Evolutionary conservation across 1,140 invertebrate species (phyloP).

Genomic region (Zaprionus gabonicus): DNA sequence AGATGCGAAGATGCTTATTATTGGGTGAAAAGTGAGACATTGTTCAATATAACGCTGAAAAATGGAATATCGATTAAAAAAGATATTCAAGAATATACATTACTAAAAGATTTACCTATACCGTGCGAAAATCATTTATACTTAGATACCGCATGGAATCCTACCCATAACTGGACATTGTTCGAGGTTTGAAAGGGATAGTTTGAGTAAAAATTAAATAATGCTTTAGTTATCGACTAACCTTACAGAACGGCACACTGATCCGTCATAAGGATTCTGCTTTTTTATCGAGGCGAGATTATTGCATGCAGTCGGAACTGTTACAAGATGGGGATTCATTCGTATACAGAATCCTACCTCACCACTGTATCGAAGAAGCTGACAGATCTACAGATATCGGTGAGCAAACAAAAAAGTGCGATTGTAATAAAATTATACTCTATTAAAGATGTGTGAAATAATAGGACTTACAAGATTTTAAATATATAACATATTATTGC

Average conservation of each 20-base stretch:
- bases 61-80: constrained; percentile 23
- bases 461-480: no score
- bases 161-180: constrained; percentile 41
- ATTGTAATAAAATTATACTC: no score
- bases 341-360: constrained; percentile 5
- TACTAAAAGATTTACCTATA: constrained; percentile 44
- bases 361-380: background rate
- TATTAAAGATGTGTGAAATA: no score
- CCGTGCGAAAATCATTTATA: constrained; percentile 36
- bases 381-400: background rate
- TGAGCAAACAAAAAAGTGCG: background rate
- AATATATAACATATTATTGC: no score
- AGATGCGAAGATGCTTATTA: constrained; percentile 13
- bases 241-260: constrained; percentile 52
- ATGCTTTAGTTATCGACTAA: background rate
- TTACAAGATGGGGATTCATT: background rate
- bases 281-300: constrained; percentile 38
- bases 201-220: background rate
- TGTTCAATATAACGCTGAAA: constrained; percentile 39
- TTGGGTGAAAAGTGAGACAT: background rate
- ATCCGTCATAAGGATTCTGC: constrained; percentile 6
- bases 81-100: constrained; percentile 35
- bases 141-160: background rate
- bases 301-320: constrained; percentile 49
- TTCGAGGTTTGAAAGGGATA: constrained; percentile 44